A percentile compares a stretch with the other conserved stretches of the same genome.
Evolutionary conservation across 2,888 invertebrate genomes (phyloP).

Genomic region (Trachelus stipa): DNA sequence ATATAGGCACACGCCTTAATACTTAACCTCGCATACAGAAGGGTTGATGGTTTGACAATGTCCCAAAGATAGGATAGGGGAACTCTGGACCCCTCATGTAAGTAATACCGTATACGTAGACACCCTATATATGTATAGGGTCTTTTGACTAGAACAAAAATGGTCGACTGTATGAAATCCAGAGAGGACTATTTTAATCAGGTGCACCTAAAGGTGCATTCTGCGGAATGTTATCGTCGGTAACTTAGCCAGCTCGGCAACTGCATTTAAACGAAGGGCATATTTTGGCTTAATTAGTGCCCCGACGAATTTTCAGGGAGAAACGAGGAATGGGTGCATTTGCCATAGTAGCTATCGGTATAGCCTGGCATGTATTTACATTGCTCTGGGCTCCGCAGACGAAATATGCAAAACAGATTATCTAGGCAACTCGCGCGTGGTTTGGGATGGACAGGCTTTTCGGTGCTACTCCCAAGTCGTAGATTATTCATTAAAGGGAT

Average conservation of each 20-base stretch:
- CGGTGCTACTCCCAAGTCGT: constrained; percentile 32
- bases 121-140: neutral
- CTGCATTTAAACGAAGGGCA: constrained; percentile 37
- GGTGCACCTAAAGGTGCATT: neutral
- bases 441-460: constrained; percentile 41
- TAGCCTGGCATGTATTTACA: constrained; percentile 46
- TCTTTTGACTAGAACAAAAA: neutral
- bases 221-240: constrained; percentile 21
- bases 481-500: constrained; percentile 50
- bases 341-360: neutral
- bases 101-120: neutral
- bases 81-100: neutral
- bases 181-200: neutral
- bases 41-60: neutral
- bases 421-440: constrained; percentile 45
- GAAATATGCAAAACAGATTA: constrained; percentile 61
- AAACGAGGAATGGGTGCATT: neutral
- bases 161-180: neutral
- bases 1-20: neutral
- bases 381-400: constrained; percentile 40
- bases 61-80: neutral
- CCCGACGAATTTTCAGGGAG: constrained; percentile 24
- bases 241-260: constrained; percentile 29
- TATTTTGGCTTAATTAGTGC: constrained; percentile 47
- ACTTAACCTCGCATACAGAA: neutral